Conservation (phyloP, 2,113 vertebrate species). For the Thamnophis sirtalis region DNA sequence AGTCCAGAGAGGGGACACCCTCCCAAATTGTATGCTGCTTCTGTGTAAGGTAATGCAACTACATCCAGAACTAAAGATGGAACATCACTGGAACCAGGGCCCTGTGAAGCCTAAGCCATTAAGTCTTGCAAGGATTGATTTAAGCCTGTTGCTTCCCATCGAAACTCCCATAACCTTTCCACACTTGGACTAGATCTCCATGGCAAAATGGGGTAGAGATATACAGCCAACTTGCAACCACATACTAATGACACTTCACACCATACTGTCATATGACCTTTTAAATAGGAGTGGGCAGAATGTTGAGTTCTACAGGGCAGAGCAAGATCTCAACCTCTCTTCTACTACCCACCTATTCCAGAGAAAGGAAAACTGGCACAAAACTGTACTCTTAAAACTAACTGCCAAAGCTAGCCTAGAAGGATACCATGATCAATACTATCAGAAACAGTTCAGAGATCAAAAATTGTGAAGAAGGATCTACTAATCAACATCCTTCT, state of each 20-base stretch:
- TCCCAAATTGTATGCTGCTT: not conserved
- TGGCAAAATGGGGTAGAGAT: not conserved
- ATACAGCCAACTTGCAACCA: not conserved
- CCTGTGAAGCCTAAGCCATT: not conserved
- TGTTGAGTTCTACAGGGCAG: not conserved
- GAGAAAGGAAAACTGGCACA: not conserved
- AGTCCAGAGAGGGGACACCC: not conserved
- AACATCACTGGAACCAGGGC: not conserved
- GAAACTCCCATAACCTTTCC: not conserved
- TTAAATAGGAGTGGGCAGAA: not conserved
- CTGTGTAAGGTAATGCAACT: no score
- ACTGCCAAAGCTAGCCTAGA: not conserved
- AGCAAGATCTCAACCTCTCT: not conserved
- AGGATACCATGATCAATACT: not conserved
- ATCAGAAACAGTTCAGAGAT: not conserved
- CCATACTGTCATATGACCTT: not conserved
- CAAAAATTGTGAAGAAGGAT: not conserved
- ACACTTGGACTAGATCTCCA: not conserved
- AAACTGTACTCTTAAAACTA: not conserved
- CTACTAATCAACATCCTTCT: not conserved
- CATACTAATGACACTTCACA: not conserved
- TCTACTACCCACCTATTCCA: not conserved
- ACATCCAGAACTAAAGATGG: not conserved
- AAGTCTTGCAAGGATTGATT: not conserved
- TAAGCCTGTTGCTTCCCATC: not conserved